phyloP scores from a whole-genome alignment of 2,888 invertebrate genomes.

The Pyrochroa serraticornis region DNA sequence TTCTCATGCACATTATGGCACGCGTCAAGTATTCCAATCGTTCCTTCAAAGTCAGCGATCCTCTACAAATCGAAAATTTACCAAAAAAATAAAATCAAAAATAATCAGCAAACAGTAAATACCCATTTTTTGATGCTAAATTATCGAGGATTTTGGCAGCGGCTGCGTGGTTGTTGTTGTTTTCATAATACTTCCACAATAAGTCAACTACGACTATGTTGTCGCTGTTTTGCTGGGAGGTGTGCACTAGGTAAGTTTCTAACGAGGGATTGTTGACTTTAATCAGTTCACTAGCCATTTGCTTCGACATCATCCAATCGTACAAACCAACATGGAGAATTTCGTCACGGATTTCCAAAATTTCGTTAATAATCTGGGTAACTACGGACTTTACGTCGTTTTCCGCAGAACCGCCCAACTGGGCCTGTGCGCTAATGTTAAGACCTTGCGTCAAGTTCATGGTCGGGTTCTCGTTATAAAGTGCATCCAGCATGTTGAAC shows the following conservation, averaged over 20 bases:
- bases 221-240: conserved; percentile 64
- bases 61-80: conserved; percentile 60
- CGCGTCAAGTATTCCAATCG: conserved; percentile 90
- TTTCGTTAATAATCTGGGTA: conserved; percentile 67
- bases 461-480: conserved; percentile 60
- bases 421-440: not conserved
- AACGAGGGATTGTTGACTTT: conserved; percentile 72
- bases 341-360: conserved; percentile 78
- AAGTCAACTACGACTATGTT: conserved; percentile 67
- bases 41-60: conserved; percentile 75
- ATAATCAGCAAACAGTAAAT: conserved; percentile 35
- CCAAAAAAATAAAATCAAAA: not conserved
- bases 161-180: conserved; percentile 86
- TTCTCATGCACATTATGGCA: conserved; percentile 94
- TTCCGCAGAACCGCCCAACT: conserved; percentile 7
- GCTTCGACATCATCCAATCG: conserved; percentile 87
- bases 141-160: conserved; percentile 91
- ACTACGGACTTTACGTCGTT: conserved; percentile 13
- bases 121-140: conserved; percentile 79
- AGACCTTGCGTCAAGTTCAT: not conserved
- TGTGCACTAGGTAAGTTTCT: conserved; percentile 75
- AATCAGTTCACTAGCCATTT: conserved; percentile 73
- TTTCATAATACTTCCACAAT: conserved; percentile 96
- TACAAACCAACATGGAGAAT: conserved; percentile 89
- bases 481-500: conserved; percentile 74